These are phyloP conservation scores for Proisotoma minuta DNA, from an alignment of 2,888 invertebrate species.

Conservation along the genomic window DNA sequence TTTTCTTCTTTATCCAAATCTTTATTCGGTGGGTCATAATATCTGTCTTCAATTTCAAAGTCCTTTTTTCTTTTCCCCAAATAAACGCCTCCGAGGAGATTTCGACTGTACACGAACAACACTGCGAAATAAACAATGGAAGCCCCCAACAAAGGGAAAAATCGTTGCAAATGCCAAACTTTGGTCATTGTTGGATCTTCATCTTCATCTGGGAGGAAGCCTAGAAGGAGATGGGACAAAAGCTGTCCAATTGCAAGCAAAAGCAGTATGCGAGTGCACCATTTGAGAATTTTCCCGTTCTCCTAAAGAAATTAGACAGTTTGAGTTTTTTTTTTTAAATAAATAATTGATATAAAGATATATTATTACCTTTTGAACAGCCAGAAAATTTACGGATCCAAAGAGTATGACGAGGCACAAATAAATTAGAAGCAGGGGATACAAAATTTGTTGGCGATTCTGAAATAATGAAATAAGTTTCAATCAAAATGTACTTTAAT, in stretches of 20 bases:
- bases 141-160: not conserved
- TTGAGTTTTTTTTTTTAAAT: not conserved
- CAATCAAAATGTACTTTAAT: not conserved
- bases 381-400: constrained; percentile 1
- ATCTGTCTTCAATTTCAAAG: not conserved
- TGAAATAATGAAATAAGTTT: not conserved
- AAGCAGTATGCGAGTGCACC: not conserved
- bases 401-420: constrained; percentile 2
- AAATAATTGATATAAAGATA: not conserved
- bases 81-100: not conserved
- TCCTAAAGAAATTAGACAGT: constrained; percentile 1
- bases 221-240: not conserved
- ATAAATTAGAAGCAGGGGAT: constrained; percentile 1
- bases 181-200: not conserved
- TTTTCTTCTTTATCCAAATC: not conserved
- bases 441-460: constrained; percentile 5
- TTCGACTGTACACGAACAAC: not conserved
- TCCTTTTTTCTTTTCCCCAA: not conserved
- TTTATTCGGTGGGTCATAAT: not conserved
- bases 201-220: not conserved
- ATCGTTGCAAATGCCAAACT: not conserved
- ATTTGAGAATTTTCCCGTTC: not conserved
- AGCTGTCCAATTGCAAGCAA: not conserved
- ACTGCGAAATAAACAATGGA: not conserved
- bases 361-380: not conserved